phyloP scores from a whole-genome alignment of 2,888 invertebrate genomes.

The Pyralis farinalis region DNA sequence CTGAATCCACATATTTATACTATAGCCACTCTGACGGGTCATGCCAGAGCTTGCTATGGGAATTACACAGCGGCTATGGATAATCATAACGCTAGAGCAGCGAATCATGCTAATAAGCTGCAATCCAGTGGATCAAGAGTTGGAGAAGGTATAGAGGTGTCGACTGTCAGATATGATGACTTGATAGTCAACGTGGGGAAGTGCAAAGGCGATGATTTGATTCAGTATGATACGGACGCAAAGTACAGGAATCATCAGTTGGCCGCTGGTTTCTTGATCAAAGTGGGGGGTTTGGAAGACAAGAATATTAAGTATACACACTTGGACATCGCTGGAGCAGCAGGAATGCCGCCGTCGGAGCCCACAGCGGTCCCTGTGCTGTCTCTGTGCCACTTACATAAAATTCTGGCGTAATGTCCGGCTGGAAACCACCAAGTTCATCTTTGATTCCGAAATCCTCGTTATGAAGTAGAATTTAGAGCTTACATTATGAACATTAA shows the following conservation, averaged over 20 bases:
- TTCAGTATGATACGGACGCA: conserved; percentile 62
- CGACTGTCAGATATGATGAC: conserved; percentile 86
- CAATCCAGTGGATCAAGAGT: conserved; percentile 85
- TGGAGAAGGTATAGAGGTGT: conserved; percentile 89
- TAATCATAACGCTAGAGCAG: conserved; percentile 84
- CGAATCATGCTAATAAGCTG: conserved; percentile 80
- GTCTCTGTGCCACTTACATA: conserved; percentile 78
- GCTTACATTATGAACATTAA: too few species aligned
- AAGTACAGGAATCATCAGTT: conserved; percentile 71
- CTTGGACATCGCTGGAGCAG: conserved; percentile 88
- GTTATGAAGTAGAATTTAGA: too few species aligned
- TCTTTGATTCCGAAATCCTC: too few species aligned
- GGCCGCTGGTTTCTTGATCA: conserved; percentile 85
- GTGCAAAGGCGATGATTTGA: conserved; percentile 89
- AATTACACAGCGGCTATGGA: conserved; percentile 87
- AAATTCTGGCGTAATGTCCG: conserved; percentile 44
- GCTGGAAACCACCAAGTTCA: neutral
- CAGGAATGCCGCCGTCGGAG: conserved; percentile 84
- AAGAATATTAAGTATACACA: conserved; percentile 89
- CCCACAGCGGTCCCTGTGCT: conserved; percentile 87
- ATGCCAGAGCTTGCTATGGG: conserved; percentile 85
- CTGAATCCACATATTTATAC: conserved; percentile 93
- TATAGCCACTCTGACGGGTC: conserved; percentile 92
- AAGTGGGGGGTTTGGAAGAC: conserved; percentile 90
- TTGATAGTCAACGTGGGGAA: conserved; percentile 83